Conservation (phyloP, 1,140 invertebrate genomes). For the Aleiodes sp. region DNA sequence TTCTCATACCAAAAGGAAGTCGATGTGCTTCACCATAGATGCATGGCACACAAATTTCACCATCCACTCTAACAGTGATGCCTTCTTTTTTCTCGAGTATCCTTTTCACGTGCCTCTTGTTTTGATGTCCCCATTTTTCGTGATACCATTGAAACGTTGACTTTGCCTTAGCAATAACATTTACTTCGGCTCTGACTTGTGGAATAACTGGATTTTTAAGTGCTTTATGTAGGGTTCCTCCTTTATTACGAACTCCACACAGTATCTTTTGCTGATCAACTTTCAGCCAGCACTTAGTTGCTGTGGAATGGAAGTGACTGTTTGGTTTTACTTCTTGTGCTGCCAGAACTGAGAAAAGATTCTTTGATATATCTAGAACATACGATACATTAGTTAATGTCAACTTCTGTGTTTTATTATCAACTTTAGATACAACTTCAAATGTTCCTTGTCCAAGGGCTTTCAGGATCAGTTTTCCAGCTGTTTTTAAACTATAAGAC, state of each 20-base stretch:
- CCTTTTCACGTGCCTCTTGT: conserved; percentile 44
- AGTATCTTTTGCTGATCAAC: conserved; percentile 34
- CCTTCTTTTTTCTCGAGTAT: conserved; percentile 39
- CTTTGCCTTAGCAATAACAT: conserved; percentile 14
- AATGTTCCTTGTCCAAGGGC: conserved; percentile 45
- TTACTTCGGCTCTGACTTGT: conserved; percentile 17
- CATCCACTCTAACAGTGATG: conserved; percentile 36
- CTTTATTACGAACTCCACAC: conserved; percentile 35
- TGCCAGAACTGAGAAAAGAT: conserved; percentile 50
- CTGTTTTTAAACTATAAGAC: conserved; percentile 35
- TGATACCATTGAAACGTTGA: conserved; percentile 44
- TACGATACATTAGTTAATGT: conserved; percentile 47
- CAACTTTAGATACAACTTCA: conserved; percentile 33
- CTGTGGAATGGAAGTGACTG: conserved; percentile 43
- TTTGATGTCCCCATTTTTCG: conserved; percentile 48
- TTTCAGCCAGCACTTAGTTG: conserved; percentile 33
- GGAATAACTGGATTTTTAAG: conserved; percentile 37
- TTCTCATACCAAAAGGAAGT: conserved; percentile 47
- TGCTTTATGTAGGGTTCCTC: conserved; percentile 42
- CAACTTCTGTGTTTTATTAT: conserved; percentile 34
- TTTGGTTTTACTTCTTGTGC: conserved; percentile 44
- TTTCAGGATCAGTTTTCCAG: conserved; percentile 39
- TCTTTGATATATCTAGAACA: conserved; percentile 46
- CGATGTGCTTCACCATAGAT: conserved; percentile 48
- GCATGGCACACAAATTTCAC: conserved; percentile 49